Conservation (phyloP, 2,888 invertebrate species). For the Chironomus riparius region DNA sequence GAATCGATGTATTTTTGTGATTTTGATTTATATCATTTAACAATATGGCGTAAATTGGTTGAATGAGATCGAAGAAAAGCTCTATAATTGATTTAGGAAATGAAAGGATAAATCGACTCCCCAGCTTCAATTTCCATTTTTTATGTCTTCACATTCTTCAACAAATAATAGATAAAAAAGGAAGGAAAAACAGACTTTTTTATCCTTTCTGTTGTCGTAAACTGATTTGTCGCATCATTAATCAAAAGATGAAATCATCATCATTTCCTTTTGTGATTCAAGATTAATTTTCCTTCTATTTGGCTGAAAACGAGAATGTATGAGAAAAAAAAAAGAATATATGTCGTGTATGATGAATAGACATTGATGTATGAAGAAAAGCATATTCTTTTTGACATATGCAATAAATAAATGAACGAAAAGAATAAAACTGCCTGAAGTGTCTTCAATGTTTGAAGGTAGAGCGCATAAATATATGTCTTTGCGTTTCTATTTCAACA, state of each 20-base stretch:
- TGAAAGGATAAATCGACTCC: neutral
- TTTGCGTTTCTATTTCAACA: too few relatives aligned
- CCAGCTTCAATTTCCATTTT: too few relatives aligned
- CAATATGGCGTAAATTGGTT: neutral
- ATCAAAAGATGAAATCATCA: slow-evolving; percentile 15
- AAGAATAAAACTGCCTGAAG: too few relatives aligned
- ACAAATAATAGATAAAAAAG: neutral
- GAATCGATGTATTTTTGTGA: neutral
- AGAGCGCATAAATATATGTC: too few relatives aligned
- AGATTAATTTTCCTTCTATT: neutral
- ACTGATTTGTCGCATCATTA: slow-evolving; percentile 24
- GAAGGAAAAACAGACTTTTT: neutral
- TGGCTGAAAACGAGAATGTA: neutral
- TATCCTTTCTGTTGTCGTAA: neutral
- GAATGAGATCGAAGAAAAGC: neutral
- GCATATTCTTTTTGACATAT: neutral
- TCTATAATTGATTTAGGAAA: neutral
- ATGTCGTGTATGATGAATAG: too few relatives aligned
- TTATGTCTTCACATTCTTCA: too few relatives aligned
- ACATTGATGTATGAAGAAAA: too few relatives aligned
- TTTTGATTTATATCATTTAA: neutral
- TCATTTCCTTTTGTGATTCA: neutral
- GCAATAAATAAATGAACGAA: neutral
- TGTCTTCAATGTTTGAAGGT: too few relatives aligned
- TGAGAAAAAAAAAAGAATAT: neutral